These are phyloP conservation scores for Dasyornis broadbenti DNA, from an alignment of 2,113 vertebrate genomes.

Conservation along the genomic window DNA sequence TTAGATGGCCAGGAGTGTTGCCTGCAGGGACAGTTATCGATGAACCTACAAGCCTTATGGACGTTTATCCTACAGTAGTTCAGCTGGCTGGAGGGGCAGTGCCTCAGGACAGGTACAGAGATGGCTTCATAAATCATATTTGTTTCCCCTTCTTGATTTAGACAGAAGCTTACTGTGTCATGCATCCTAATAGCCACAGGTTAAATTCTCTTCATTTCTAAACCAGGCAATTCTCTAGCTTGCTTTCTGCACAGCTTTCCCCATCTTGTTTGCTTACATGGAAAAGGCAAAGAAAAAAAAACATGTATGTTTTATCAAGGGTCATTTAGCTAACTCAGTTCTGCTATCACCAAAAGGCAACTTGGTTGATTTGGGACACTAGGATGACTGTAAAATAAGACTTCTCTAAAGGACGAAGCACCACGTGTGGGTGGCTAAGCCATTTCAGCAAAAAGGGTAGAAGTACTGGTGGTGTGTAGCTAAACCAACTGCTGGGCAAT, in stretches of 20 bases:
- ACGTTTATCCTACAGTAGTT: constrained; percentile 86
- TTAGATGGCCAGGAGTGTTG: constrained; percentile 86
- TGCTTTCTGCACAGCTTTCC: background rate
- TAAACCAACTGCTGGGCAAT: background rate
- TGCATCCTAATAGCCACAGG: background rate
- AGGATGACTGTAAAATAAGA: background rate
- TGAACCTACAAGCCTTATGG: constrained; percentile 92
- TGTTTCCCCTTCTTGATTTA: background rate
- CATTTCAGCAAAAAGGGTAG: background rate
- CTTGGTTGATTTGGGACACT: background rate
- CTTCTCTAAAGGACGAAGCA: background rate
- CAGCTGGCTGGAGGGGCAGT: constrained; percentile 71
- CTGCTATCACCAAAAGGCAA: background rate
- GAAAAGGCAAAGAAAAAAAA: background rate
- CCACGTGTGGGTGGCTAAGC: accelerated
- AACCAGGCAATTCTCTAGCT: background rate
- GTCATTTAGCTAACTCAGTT: background rate
- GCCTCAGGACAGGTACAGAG: constrained; percentile 78
- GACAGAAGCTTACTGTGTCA: background rate
- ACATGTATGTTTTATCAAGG: background rate
- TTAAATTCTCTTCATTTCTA: background rate
- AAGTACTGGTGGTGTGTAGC: background rate
- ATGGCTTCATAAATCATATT: background rate
- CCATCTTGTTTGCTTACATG: background rate
- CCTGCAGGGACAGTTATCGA: constrained; percentile 70